Conservation (phyloP, 2,113 vertebrate genomes). For the Stigmatopora argus region DNA sequence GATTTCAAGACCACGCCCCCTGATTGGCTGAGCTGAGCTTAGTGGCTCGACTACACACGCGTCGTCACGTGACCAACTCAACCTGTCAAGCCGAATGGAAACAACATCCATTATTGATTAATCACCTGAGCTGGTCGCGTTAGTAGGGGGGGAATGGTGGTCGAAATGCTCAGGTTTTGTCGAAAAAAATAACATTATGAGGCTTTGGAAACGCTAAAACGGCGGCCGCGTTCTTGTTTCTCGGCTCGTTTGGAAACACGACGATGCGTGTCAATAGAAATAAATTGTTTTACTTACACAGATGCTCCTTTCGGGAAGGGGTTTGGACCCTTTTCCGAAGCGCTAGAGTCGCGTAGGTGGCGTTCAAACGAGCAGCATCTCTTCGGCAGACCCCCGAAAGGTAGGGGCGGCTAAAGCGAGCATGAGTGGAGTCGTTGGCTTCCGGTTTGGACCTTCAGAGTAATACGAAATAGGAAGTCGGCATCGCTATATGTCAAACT, state of each 20-base stretch:
- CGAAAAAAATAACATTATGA: neutral
- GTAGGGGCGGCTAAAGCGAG: neutral
- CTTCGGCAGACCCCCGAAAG: neutral
- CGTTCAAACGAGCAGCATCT: neutral
- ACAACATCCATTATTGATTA: conserved; percentile 1
- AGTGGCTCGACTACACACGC: neutral
- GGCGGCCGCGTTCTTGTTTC: neutral
- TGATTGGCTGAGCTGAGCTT: conserved; percentile 2
- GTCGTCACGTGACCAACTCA: conserved; percentile 1
- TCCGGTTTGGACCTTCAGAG: conserved; percentile 11
- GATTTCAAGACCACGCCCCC: neutral
- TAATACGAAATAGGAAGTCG: neutral
- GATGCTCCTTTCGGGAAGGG: neutral
- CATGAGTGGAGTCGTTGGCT: neutral
- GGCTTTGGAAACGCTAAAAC: neutral
- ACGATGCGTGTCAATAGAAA: neutral
- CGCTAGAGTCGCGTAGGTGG: neutral
- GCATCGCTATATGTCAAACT: neutral
- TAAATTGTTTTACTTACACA: neutral
- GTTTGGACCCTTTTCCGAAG: neutral
- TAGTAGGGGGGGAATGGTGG: neutral
- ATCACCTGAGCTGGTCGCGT: neutral
- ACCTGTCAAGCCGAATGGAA: neutral
- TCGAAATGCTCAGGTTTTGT: neutral
- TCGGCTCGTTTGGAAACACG: neutral